These are phyloP conservation scores for Pemphigus obesinymphae DNA, from an alignment of 1,140 invertebrate genomes.

Conservation along the genomic window DNA sequence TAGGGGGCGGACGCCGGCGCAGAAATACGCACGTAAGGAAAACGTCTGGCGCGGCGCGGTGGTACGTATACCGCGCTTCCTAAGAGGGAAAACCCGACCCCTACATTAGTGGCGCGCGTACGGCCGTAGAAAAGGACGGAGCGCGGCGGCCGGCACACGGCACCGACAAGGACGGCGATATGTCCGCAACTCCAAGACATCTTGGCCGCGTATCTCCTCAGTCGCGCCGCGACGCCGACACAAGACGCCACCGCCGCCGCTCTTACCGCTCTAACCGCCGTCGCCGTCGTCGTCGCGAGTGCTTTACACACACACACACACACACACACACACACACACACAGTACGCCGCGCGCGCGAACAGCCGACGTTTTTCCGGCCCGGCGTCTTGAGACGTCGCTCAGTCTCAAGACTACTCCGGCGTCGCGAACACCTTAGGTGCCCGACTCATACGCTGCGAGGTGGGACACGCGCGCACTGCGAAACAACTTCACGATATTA, in stretches of 20 bases:
- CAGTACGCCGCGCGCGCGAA: background rate
- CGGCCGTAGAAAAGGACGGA: slow-evolving; percentile 25
- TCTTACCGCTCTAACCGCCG: background rate
- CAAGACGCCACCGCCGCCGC: slow-evolving; percentile 35
- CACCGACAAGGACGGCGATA: slow-evolving; percentile 42
- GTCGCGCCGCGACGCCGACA: slow-evolving; percentile 39
- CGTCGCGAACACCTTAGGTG: slow-evolving; percentile 42
- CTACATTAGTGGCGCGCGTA: background rate
- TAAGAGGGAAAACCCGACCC: slow-evolving; percentile 41
- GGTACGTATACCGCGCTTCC: slow-evolving; percentile 44
- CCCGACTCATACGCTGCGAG: background rate
- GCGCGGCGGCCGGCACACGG: slow-evolving; percentile 39
- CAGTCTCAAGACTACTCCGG: slow-evolving; percentile 44
- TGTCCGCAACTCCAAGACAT: slow-evolving; percentile 39
- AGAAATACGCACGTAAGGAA: slow-evolving; percentile 46
- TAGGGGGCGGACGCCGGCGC: slow-evolving; percentile 47
- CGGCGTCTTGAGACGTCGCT: slow-evolving; percentile 43
- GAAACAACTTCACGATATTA: background rate
- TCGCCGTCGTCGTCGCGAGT: slow-evolving; percentile 24
- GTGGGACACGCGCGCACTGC: background rate
- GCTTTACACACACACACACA: background rate
- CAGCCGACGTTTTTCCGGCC: slow-evolving; percentile 41
- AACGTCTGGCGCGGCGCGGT: slow-evolving; percentile 43
- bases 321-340: slow-evolving; percentile 3
- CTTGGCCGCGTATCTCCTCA: slow-evolving; percentile 42